A percentile compares a stretch with the other conserved stretches of the same genome.
Evolutionary conservation across 2,797 vertebrate genomes (phyloP).

Genomic region (Chiloscyllium punctatum): DNA sequence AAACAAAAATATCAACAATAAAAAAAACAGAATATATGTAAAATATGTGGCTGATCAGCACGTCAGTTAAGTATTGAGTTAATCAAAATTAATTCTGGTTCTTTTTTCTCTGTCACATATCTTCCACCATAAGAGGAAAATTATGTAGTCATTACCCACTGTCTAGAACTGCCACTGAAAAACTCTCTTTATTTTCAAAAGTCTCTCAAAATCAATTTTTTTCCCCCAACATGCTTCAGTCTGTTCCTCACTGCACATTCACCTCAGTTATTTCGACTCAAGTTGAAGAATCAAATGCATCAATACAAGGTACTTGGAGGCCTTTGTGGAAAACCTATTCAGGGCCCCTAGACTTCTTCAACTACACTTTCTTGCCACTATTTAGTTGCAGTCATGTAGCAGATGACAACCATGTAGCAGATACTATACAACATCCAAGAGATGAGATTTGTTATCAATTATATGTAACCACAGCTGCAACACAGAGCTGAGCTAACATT

Average conservation of each 20-base stretch:
- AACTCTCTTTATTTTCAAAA: neutral
- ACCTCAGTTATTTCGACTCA: neutral
- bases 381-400: neutral
- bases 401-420: neutral
- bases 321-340: neutral
- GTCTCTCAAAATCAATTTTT: neutral
- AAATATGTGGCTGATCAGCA: neutral
- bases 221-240: neutral
- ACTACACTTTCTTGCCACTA: neutral
- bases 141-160: neutral
- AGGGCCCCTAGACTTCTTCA: too few species aligned
- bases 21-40: neutral
- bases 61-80: neutral
- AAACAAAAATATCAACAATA: neutral
- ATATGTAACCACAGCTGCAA: neutral
- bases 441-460: neutral
- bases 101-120: neutral
- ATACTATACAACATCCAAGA: neutral
- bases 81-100: neutral
- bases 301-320: neutral
- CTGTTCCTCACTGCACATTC: neutral
- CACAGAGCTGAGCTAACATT: neutral
- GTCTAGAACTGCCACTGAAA: neutral
- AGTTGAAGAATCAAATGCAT: neutral
- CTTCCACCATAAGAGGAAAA: neutral